Evolutionary conservation across 2,888 invertebrate species (phyloP), one percentile per base, ranked within the genome.

Genomic region (Plebejus anna): DNA sequence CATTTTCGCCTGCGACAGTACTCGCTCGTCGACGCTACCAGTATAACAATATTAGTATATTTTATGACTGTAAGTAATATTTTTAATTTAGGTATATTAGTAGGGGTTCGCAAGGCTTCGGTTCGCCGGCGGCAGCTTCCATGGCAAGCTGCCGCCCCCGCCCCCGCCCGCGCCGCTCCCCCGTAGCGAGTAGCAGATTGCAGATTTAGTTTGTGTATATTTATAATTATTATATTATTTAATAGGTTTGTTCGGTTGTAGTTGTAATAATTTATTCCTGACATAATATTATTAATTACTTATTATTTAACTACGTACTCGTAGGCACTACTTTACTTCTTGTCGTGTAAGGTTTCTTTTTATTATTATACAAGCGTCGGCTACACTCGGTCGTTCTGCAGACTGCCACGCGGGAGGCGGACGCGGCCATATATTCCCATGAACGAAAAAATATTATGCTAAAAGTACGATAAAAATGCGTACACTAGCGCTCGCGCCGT

Each of bases 261-360:
- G 73, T 51, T 73, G 73, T 47, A 51, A 55, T 73, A 73, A 73
- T 71, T 71, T 71, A 71, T 71, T 71, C 13, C 32, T 72, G 55
- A 73, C 55, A 55, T 73, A 51, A 73, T 51, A 73, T 22, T 6
- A 5, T 36, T 28, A 28, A 47, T 47, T 47, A 47, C 22, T 9
- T 38, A 28, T 36, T 28, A 13, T 73, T 22, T 42, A 11, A n/a
- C 28, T 73, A 51, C 47, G 42, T 42, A 66, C 32, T 36, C 66
- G 66, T 66, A 66, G 66, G 66, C 13, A 11, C 66, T 32, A 32
- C 32, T 66, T 66, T 66, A 32, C 32, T 66, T 66, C 36, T 36
- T 36, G 66, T 66, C 32, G 32, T 36, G 66, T 13, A 66, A 36
- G 13, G 32, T 13, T 66, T 32, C 22, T 32, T 66, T 32, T 32